Evolutionary conservation across 2,888 invertebrate species (phyloP), one percentile per base, ranked within the genome.

Genomic region (Meteorus cinctellus): DNA sequence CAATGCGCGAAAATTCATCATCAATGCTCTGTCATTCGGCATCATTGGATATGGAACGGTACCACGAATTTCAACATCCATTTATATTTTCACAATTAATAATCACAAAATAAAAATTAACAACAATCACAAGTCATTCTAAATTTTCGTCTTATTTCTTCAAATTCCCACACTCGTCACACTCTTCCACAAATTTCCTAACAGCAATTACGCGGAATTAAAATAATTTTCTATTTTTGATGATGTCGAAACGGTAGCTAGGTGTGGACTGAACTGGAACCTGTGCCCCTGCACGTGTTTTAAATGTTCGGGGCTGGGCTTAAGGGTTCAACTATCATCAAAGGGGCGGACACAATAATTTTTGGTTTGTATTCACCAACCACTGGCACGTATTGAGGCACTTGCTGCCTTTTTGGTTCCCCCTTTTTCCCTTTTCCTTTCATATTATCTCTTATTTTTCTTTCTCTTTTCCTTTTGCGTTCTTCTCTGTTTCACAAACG

Each of bases 191-290:
- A 1, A 34, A 34, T 34, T 34, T 4, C 8, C 8, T 34, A 6
- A 34, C 34, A 8, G 0, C 34, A 34, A 2, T 6, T 34, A 41
- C 3, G 6, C 41, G 0, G 12, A 41, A 12, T 41, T 10, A 6
- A 12, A 12, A 41, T 41, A 1, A 12, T 41, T 8, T 41, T 6
- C 8, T 41, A 2, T 41, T 12, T 0, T 12, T 12, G 41, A 81
- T 78, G 77, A 75, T 78, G 62, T 55, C 77, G 41, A 63, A 55
- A 69, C 78, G 74, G 74, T 67, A 74, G 67, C 74, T 19, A 83
- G 72, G 78, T 84, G 82, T 85, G 80, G 83, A 86, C 86, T 87
- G 84, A 41, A 81, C 65, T 79, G 67, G 69, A 77, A 82, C 74
- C 76, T 78, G 80, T 66, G 79, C 75, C 48, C 48, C 77, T 68